phyloP scores from a whole-genome alignment of 2,888 invertebrate species.

The Diachrysia chrysitis region DNA sequence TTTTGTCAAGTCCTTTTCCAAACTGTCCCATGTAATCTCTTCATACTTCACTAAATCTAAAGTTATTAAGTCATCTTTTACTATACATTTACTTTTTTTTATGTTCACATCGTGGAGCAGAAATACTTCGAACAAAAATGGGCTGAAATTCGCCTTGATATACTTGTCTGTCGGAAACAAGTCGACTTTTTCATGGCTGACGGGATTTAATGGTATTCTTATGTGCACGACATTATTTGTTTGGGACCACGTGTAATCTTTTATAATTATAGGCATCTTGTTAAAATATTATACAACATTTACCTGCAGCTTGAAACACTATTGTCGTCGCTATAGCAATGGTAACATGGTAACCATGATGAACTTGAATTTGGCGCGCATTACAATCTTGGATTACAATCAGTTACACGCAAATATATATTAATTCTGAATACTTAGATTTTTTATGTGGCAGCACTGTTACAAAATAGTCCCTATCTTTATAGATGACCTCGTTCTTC shows the following conservation, averaged over 20 bases:
- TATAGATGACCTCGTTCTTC: constrained; percentile 33
- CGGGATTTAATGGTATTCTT: constrained; percentile 91
- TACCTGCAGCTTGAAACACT: constrained; percentile 14
- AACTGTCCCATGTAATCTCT: constrained; percentile 86
- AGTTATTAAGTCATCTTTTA: constrained; percentile 90
- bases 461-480: background rate
- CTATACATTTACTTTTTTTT: constrained; percentile 90
- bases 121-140: constrained; percentile 93
- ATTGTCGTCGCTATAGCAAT: constrained; percentile 48
- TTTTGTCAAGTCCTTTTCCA: constrained; percentile 89
- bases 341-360: background rate
- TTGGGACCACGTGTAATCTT: constrained; percentile 94
- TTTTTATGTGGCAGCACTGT: constrained; percentile 28
- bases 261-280: constrained; percentile 92
- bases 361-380: constrained; percentile 36
- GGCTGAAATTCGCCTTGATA: constrained; percentile 92
- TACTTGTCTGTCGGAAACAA: constrained; percentile 92
- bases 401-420: constrained; percentile 13
- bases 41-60: constrained; percentile 91
- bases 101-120: constrained; percentile 90
- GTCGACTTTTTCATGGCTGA: constrained; percentile 91
- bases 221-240: constrained; percentile 90
- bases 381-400: constrained; percentile 9
- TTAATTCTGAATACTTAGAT: background rate
- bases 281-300: background rate